Evolutionary conservation across 2,797 vertebrate genomes (phyloP).

Genomic region (Mormyrus hasselquistii): DNA sequence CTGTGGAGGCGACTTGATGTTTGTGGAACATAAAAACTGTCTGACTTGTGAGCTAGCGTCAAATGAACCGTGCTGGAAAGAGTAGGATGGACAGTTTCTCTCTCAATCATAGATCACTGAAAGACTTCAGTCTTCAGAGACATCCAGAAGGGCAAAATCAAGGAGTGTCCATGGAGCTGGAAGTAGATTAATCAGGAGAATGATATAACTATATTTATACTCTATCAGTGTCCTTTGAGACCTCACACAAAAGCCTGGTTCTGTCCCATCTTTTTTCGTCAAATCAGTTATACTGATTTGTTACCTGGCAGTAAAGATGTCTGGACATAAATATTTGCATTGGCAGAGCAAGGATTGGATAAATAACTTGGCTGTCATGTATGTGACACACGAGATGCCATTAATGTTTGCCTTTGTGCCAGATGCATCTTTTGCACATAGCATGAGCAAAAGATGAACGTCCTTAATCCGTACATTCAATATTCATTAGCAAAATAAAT

Average conservation of each 20-base stretch:
- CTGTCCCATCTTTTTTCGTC: constrained; percentile 9
- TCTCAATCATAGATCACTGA: not conserved
- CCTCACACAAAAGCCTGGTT: constrained; percentile 5
- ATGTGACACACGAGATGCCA: constrained; percentile 11
- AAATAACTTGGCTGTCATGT: constrained; percentile 31
- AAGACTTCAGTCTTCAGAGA: not conserved
- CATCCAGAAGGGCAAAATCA: not conserved
- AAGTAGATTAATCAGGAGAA: constrained; percentile 17
- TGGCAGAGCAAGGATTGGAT: constrained; percentile 27
- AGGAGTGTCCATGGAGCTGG: constrained; percentile 7
- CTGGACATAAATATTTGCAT: constrained; percentile 26
- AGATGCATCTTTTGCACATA: not conserved
- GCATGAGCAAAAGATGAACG: not conserved
- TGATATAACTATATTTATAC: constrained; percentile 20
- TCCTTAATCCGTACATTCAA: not conserved
- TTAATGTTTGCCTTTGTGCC: constrained; percentile 12
- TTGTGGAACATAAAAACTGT: not conserved
- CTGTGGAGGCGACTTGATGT: not conserved
- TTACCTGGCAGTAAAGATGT: constrained; percentile 17
- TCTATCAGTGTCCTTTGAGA: constrained; percentile 14
- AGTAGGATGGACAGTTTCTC: not conserved
- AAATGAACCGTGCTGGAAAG: not conserved
- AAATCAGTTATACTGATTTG: not conserved
- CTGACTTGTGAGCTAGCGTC: not conserved
- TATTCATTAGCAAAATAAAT: not conserved